phyloP scores from a whole-genome alignment of 1,140 invertebrate genomes.

The Drosophila serrata region DNA sequence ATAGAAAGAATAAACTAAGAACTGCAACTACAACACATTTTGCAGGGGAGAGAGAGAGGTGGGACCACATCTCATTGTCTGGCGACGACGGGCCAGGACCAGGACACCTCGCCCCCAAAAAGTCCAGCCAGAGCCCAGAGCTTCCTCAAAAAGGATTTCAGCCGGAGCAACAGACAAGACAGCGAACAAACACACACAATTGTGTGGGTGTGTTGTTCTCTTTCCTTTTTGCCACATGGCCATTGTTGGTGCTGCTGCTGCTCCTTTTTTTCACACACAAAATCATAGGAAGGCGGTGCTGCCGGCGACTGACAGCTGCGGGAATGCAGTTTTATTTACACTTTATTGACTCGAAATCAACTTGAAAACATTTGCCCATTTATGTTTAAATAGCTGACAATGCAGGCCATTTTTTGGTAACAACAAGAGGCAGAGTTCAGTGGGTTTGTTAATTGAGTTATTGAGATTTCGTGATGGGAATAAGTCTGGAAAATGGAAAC shows the following conservation, averaged over 20 bases:
- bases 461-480: neutral
- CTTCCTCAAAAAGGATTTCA: conserved; percentile 35
- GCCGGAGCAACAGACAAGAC: conserved; percentile 43
- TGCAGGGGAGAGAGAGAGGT: conserved; percentile 1
- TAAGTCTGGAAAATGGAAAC: neutral
- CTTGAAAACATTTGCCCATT: conserved; percentile 16
- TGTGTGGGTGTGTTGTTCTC: conserved; percentile 18
- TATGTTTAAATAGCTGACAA: conserved; percentile 21
- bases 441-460: conserved; percentile 15
- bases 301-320: conserved; percentile 34
- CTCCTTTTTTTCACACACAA: conserved; percentile 21
- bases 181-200: conserved; percentile 46
- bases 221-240: conserved; percentile 7
- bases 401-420: neutral
- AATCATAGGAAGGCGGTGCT: neutral
- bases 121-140: conserved; percentile 22
- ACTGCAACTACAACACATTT: conserved; percentile 58
- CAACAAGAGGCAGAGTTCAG: neutral
- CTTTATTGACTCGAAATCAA: conserved; percentile 47
- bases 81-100: conserved; percentile 12
- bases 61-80: conserved; percentile 62
- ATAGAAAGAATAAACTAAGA: conserved; percentile 64
- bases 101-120: conserved; percentile 23
- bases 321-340: conserved; percentile 39
- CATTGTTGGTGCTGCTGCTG: conserved; percentile 35